phyloP scores from a whole-genome alignment of 2,888 invertebrate species.

The Thecophora atra region DNA sequence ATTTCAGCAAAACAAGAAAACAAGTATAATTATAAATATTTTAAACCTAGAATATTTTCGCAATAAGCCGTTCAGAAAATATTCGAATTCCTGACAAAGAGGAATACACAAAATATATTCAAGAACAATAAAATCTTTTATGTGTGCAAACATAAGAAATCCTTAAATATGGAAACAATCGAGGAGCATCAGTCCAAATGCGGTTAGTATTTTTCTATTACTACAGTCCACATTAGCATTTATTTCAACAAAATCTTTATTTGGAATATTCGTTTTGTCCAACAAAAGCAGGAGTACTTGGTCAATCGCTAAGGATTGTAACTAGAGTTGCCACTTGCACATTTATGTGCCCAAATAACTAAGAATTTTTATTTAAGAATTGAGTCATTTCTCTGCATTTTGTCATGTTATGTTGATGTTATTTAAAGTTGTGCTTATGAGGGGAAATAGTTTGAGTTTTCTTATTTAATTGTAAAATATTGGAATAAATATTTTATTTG shows the following conservation, averaged over 20 bases:
- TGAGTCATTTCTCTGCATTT: no score
- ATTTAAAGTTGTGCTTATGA: no score
- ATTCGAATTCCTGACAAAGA: conserved; percentile 46
- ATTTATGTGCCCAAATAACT: no score
- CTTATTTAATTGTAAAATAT: not conserved
- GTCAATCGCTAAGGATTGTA: no score
- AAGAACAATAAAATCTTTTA: conserved; percentile 18
- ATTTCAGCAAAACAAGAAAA: not conserved
- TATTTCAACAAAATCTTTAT: not conserved
- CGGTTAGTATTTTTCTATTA: conserved; percentile 48
- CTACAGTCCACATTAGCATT: not conserved
- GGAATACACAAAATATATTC: conserved; percentile 38
- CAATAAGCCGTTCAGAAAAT: not conserved
- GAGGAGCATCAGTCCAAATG: conserved; percentile 61
- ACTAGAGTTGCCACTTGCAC: no score
- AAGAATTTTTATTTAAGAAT: no score
- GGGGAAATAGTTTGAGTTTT: no score
- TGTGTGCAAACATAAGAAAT: conserved; percentile 41
- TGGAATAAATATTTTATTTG: no score
- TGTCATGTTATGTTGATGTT: no score
- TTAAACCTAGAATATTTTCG: not conserved
- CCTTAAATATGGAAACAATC: conserved; percentile 59
- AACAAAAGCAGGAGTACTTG: no score
- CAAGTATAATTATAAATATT: conserved; percentile 8
- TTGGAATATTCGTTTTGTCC: no score